Evolutionary conservation across 2,797 vertebrate genomes (phyloP).

Genomic region (Spizella passerina): DNA sequence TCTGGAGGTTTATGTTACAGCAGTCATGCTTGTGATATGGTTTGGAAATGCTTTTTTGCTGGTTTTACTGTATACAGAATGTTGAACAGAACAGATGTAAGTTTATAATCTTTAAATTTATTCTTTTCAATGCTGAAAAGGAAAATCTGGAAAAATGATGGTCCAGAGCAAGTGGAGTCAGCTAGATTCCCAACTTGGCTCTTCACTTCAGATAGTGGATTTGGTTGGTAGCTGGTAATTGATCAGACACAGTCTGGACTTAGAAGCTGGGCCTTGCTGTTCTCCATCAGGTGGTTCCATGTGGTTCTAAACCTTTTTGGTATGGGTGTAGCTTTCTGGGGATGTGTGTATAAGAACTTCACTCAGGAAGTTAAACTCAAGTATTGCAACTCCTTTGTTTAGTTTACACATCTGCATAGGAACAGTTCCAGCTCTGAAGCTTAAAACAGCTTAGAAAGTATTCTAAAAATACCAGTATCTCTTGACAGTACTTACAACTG

Average conservation of each 20-base stretch:
- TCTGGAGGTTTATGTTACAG: background rate
- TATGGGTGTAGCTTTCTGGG: background rate
- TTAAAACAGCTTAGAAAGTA: background rate
- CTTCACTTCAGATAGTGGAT: background rate
- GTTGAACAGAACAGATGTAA: background rate
- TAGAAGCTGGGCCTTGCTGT: background rate
- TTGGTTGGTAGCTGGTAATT: background rate
- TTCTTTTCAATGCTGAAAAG: background rate
- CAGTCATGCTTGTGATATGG: background rate
- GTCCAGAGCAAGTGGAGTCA: background rate
- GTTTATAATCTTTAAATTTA: background rate
- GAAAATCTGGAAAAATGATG: background rate
- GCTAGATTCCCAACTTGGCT: background rate
- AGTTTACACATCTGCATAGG: background rate
- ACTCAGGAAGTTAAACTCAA: background rate
- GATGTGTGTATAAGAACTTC: background rate
- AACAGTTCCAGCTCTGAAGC: background rate
- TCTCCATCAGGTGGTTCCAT: background rate
- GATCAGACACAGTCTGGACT: background rate
- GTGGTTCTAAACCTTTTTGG: background rate
- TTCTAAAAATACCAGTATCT: background rate
- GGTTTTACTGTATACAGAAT: background rate
- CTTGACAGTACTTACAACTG: background rate
- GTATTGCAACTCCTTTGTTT: background rate
- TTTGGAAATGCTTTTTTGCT: background rate